phyloP scores from a whole-genome alignment of 2,888 invertebrate genomes.

The Phasia obesa region DNA sequence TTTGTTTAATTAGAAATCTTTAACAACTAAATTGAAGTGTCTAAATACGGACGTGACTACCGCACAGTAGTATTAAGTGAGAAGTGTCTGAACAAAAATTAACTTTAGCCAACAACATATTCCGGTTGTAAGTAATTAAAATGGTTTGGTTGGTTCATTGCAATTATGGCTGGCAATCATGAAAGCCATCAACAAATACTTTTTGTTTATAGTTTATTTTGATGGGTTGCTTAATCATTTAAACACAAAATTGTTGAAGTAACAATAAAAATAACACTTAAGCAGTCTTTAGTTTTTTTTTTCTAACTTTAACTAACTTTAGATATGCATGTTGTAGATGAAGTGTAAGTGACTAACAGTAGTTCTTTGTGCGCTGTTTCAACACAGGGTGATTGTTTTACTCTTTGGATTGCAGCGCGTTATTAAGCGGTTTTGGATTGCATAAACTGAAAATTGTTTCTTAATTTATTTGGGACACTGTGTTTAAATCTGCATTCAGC shows the following conservation, averaged over 20 bases:
- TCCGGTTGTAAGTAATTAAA: conserved; percentile 14
- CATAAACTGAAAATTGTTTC: too few species aligned
- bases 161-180: not conserved
- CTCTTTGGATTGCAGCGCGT: too few species aligned
- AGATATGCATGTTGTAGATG: too few species aligned
- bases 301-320: too few species aligned
- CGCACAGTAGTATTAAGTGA: conserved; percentile 1
- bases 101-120: conserved; percentile 7
- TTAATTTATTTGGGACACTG: too few species aligned
- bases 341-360: too few species aligned
- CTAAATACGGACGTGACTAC: conserved; percentile 13
- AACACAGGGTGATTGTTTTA: too few species aligned
- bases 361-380: too few species aligned
- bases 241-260: conserved; percentile 11
- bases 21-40: not conserved
- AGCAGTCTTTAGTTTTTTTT: not conserved
- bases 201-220: conserved; percentile 2
- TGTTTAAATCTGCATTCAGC: too few species aligned
- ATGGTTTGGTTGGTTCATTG: conserved; percentile 5
- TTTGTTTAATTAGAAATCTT: conserved; percentile 24
- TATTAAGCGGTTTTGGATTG: too few species aligned
- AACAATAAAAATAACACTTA: conserved; percentile 21
- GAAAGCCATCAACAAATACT: not conserved
- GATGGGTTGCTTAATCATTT: conserved; percentile 14
- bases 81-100: not conserved